Conservation (phyloP, 1,140 invertebrate genomes). For the Caenorhabditis tropicalis region DNA sequence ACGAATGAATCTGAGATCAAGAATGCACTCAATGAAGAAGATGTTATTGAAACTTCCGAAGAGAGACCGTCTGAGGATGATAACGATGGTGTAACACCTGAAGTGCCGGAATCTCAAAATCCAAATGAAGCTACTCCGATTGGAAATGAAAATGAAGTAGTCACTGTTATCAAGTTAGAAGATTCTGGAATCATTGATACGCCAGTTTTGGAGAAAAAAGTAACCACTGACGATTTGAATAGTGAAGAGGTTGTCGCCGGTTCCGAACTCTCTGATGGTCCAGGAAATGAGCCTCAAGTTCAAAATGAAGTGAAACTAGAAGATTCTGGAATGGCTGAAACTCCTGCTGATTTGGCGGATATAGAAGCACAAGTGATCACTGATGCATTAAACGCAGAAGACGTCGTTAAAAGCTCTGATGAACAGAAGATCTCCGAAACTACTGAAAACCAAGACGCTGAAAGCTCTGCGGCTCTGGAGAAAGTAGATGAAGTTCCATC, state of each 20-base stretch:
- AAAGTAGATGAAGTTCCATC: background rate
- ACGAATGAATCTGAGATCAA: no score
- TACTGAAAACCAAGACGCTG: background rate
- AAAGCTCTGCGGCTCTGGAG: background rate
- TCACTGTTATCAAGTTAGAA: no score
- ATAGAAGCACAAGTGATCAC: background rate
- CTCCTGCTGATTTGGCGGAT: background rate
- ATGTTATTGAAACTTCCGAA: no score
- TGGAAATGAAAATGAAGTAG: no score
- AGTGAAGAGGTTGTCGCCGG: no score
- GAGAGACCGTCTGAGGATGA: no score
- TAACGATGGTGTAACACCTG: no score
- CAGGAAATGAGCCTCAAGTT: background rate
- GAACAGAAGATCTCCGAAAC: background rate
- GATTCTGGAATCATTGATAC: background rate
- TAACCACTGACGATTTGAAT: no score
- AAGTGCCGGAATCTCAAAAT: no score
- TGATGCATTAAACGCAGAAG: background rate
- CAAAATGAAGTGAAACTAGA: background rate
- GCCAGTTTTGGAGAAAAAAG: no score
- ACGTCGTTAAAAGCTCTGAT: background rate
- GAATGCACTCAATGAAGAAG: no score
- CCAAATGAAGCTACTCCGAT: no score
- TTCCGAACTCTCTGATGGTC: background rate
- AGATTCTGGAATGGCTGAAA: background rate